phyloP scores from a whole-genome alignment of 2,888 invertebrate species.

The Quadroppia sp. region DNA sequence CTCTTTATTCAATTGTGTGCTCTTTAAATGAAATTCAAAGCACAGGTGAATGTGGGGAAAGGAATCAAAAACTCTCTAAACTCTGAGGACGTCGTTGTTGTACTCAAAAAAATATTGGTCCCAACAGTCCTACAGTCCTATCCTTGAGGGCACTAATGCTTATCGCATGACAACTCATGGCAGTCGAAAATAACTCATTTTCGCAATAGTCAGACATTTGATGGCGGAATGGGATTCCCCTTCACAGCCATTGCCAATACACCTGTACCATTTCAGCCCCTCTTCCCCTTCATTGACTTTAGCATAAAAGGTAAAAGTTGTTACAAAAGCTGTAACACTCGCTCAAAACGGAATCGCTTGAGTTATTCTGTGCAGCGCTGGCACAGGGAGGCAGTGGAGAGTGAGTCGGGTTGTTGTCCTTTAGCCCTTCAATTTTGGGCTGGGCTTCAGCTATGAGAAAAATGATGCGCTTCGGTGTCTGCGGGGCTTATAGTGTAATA shows the following conservation, averaged over 20 bases:
- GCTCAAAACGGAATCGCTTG: conserved; percentile 21
- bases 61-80: too few species aligned
- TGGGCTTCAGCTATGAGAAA: conserved; percentile 21
- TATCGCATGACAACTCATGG: conserved; percentile 32
- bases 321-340: conserved; percentile 20
- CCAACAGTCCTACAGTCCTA: neutral
- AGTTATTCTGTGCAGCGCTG: conserved; percentile 3
- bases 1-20: too few species aligned
- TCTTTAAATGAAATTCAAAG: too few species aligned
- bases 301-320: conserved; percentile 17
- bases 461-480: conserved; percentile 36
- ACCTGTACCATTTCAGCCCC: neutral
- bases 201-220: conserved; percentile 30
- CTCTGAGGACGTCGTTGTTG: neutral
- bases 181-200: conserved; percentile 25
- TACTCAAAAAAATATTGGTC: neutral
- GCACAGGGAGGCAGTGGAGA: neutral
- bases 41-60: too few species aligned
- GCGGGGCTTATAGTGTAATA: conserved; percentile 9
- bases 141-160: conserved; percentile 16
- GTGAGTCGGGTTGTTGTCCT: conserved; percentile 33
- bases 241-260: neutral
- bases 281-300: conserved; percentile 33
- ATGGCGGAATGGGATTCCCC: conserved; percentile 27
- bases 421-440: conserved; percentile 29